Evolutionary conservation across 2,113 vertebrate species (phyloP).

Genomic region (Ahaetulla prasina): DNA sequence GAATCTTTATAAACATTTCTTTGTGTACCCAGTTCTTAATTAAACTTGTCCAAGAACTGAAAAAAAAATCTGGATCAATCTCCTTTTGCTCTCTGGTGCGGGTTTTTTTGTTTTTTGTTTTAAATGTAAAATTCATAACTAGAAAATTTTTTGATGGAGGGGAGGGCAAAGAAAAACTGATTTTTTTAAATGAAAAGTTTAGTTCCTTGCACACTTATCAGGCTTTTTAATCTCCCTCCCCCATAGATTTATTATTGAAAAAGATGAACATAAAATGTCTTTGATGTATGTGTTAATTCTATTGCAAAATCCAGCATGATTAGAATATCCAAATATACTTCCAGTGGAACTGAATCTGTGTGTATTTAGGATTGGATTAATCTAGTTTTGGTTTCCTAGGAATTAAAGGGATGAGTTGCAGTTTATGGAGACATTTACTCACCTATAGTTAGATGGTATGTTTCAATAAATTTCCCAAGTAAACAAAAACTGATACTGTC

Average conservation of each 20-base stretch:
- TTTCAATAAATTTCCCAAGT: not conserved
- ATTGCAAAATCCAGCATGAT: not conserved
- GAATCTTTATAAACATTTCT: not conserved
- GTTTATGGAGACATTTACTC: not conserved
- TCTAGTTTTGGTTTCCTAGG: not conserved
- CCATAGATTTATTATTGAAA: not conserved
- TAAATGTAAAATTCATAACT: not conserved
- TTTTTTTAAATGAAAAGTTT: not conserved
- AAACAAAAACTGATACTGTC: not conserved
- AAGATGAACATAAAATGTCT: not conserved
- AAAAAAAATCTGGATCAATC: not conserved
- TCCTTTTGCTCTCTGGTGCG: not conserved
- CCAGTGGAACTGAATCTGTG: not conserved
- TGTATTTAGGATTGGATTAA: not conserved
- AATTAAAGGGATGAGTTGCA: not conserved
- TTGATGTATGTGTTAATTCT: not conserved
- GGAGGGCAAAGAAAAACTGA: not conserved
- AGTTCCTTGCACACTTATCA: not conserved
- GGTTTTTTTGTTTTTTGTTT: no score
- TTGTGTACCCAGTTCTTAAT: not conserved
- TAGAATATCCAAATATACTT: not conserved
- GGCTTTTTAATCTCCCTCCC: not conserved
- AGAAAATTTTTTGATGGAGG: not conserved
- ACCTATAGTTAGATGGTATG: not conserved
- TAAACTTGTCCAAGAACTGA: not conserved